phyloP scores from a whole-genome alignment of 2,888 invertebrate genomes.

The Pantelozetes paolii region DNA sequence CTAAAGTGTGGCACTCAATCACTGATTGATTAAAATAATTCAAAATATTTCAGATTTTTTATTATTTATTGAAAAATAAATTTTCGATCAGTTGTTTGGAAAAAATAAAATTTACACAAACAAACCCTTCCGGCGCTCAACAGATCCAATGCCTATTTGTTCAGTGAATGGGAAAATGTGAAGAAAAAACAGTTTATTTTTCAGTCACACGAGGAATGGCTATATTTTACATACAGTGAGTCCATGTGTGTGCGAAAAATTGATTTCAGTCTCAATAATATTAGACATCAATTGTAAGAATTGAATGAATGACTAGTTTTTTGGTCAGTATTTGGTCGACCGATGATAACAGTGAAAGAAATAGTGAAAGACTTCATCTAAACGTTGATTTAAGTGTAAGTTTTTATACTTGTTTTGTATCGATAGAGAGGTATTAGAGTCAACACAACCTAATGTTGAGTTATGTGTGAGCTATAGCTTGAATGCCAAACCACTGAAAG shows the following conservation, averaged over 20 bases:
- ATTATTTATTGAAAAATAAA: background rate
- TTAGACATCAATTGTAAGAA: slow-evolving; percentile 8
- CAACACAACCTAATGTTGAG: background rate
- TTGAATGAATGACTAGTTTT: background rate
- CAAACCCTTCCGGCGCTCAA: background rate
- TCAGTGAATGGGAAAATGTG: background rate
- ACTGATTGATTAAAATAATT: background rate
- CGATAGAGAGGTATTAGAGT: background rate
- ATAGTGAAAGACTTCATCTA: slow-evolving; percentile 18
- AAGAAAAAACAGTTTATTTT: background rate
- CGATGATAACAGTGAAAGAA: slow-evolving; percentile 16
- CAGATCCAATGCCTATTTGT: slow-evolving; percentile 1
- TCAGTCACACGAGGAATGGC: background rate
- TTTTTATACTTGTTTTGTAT: slow-evolving; percentile 15
- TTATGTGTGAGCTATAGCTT: background rate
- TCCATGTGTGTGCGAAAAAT: background rate
- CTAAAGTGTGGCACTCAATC: background rate
- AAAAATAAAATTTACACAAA: background rate
- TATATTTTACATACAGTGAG: background rate
- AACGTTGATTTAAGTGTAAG: slow-evolving; percentile 28
- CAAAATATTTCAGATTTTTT: background rate
- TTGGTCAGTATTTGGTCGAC: slow-evolving; percentile 18
- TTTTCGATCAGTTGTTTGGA: background rate
- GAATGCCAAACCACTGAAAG: slow-evolving; percentile 13
- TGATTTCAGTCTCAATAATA: background rate